Conservation (phyloP, 2,888 invertebrate species). For the Xestia c-nigrum region DNA sequence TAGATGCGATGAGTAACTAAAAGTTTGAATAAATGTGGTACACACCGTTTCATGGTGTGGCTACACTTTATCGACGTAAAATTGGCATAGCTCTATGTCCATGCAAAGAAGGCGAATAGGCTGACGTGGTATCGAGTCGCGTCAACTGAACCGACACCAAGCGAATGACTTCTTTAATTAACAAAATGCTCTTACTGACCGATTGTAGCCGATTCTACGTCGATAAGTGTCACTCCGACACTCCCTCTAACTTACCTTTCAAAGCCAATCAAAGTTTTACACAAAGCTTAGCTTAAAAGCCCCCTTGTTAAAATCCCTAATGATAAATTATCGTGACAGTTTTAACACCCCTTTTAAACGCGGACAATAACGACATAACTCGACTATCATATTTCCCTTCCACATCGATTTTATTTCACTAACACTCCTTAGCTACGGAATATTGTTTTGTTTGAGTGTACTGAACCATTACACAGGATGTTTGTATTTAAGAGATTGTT, state of each 20-base stretch:
- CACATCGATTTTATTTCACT: constrained; percentile 21
- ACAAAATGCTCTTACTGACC: neutral
- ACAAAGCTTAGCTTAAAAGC: constrained; percentile 7
- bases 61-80: neutral
- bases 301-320: constrained; percentile 21
- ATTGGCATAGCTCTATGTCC: neutral
- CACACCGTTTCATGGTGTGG: neutral
- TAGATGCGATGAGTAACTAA: neutral
- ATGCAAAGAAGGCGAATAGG: neutral
- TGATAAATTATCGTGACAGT: constrained; percentile 37
- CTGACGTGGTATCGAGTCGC: neutral
- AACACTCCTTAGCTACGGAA: constrained; percentile 22
- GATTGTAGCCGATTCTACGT: neutral
- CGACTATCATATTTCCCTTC: constrained; percentile 17
- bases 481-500: neutral
- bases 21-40: neutral
- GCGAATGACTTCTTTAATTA: neutral
- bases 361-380: constrained; percentile 23
- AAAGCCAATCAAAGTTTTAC: neutral
- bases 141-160: neutral
- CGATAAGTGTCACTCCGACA: neutral
- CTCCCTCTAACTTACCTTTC: neutral
- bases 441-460: constrained; percentile 30
- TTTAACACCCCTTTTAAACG: constrained; percentile 34
- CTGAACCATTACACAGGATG: constrained; percentile 13